phyloP scores from a whole-genome alignment of 2,888 invertebrate genomes.

The Pollenia labialis region DNA sequence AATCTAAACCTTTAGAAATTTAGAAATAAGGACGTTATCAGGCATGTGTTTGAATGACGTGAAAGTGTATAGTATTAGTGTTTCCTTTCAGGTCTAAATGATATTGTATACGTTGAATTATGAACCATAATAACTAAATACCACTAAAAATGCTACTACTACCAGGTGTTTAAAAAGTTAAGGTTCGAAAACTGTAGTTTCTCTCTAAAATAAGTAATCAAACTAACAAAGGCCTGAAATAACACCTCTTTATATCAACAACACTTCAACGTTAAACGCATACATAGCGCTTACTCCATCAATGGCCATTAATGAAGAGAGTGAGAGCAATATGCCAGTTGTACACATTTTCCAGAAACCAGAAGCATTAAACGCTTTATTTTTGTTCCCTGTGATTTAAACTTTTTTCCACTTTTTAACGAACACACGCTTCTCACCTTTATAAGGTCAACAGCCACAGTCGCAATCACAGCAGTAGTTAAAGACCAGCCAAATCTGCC shows the following conservation, averaged over 20 bases:
- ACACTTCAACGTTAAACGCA: neutral
- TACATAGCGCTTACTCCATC: neutral
- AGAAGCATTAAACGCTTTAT: constrained; percentile 62
- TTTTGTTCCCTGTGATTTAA: constrained; percentile 26
- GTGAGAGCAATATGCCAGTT: neutral
- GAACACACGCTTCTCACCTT: constrained; percentile 82
- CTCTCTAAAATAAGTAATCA: too few relatives aligned
- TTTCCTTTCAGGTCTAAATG: constrained; percentile 10
- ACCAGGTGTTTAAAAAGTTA: constrained; percentile 10
- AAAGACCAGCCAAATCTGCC: constrained; percentile 2
- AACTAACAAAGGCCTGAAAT: neutral
- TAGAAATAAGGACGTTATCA: neutral
- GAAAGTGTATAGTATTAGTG: neutral
- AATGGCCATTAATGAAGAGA: constrained; percentile 13
- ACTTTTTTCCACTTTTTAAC: constrained; percentile 61
- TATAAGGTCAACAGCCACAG: constrained; percentile 78
- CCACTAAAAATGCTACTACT: too few relatives aligned
- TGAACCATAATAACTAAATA: constrained; percentile 32
- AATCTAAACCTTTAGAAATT: neutral
- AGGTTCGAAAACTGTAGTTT: neutral
- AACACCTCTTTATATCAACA: neutral
- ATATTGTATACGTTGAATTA: constrained; percentile 55
- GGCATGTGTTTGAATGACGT: too few relatives aligned
- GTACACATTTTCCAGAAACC: constrained; percentile 41
- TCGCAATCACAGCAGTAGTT: constrained; percentile 29